phyloP scores from a whole-genome alignment of 2,113 vertebrate genomes.

The Mus pahari region DNA sequence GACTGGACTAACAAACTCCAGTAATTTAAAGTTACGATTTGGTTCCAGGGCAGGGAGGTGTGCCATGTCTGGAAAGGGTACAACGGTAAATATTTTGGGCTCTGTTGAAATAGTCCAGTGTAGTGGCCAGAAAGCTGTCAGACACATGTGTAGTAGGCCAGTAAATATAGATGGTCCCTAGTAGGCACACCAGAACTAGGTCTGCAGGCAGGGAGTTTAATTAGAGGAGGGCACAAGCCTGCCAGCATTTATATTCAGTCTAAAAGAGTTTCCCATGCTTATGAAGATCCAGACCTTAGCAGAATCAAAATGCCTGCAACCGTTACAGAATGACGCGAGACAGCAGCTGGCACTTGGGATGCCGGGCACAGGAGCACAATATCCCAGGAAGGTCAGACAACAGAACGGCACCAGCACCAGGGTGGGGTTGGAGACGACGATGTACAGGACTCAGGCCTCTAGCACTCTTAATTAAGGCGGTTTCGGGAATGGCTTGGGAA shows the following conservation, averaged over 20 bases:
- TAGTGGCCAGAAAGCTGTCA: neutral
- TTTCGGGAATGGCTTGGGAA: constrained; percentile 52
- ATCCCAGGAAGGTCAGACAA: neutral
- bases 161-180: neutral
- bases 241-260: neutral
- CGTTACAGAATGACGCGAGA: neutral
- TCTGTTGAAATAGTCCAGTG: neutral
- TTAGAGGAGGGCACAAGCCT: neutral
- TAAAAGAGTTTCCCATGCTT: neutral
- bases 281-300: neutral
- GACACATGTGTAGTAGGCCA: neutral
- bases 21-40: constrained; percentile 46
- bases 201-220: neutral
- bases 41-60: neutral
- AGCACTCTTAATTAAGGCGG: constrained; percentile 58
- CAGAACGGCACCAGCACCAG: accelerated
- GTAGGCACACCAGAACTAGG: neutral
- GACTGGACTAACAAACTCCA: neutral
- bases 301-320: constrained; percentile 18
- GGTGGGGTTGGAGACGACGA: neutral
- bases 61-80: neutral
- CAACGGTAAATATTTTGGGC: neutral
- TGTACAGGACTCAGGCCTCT: neutral
- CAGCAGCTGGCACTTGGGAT: neutral
- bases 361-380: neutral